Evolutionary conservation across 2,888 invertebrate species (phyloP), one percentile per base, ranked within the genome.

Genomic region (Ptychoptera contaminata): DNA sequence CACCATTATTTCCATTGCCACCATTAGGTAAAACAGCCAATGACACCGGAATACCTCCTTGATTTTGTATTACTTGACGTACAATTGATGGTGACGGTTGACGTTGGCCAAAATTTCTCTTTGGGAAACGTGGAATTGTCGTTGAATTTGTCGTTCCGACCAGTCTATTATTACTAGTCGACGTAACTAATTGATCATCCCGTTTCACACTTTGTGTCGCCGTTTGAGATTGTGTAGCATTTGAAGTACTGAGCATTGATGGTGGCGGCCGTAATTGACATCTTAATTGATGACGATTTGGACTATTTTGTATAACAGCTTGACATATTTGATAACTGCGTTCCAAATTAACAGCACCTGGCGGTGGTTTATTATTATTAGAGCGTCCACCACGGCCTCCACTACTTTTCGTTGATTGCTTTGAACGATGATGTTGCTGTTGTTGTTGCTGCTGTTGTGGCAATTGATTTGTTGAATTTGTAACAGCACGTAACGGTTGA

Each of bases 311-410:
- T 51, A 94, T 87, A n/a, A 85, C 85, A 37, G 85, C 85, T 64
- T 84, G 85, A 57, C 87, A 88, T 55, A 94, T 94, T 68, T 93
- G 92, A 65, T 92, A 90, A 60, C 93, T 93, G 46, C 94, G 76
- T 61, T 93, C 92, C 44, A 93, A 68, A 67, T 94, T 93, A 32
- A 93, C 87, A 5, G 86, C 86, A 2, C 90, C 90, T 0, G 88
- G 90, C 1, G 90, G 88, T 48, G 86, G 78, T 61, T 82, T 82
- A 56, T 79, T 82, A 52, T 71, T 73, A 56, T 44, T 68, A 53
- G 61, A 58, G 48, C 61, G 59, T 15, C 63, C 60, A 6, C 65
- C 65, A 30, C 47, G 44, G 15, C 47, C 49, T 45, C 64, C 64
- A 41, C 62, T 62, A 29, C 61, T 30, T 44, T 42, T 46, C 4